phyloP scores from a whole-genome alignment of 2,113 vertebrate species.

The Crocuta crocuta region DNA sequence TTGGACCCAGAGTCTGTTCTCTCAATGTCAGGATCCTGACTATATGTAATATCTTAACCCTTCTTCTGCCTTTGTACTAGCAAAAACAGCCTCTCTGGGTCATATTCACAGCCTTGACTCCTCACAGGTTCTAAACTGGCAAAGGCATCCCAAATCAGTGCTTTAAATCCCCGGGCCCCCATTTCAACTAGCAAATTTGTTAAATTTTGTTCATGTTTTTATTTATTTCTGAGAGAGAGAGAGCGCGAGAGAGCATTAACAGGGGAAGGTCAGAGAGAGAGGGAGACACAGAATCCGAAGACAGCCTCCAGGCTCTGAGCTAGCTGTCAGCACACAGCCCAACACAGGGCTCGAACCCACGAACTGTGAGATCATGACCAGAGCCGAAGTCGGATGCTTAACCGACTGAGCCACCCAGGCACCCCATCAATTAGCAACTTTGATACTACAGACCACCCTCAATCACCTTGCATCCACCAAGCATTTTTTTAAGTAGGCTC shows the following conservation, averaged over 20 bases:
- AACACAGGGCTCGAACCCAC: too few species aligned
- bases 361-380: too few species aligned
- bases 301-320: too few species aligned
- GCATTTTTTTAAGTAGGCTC: background rate
- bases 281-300: too few species aligned
- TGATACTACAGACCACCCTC: background rate
- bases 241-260: too few species aligned
- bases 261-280: too few species aligned
- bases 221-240: too few species aligned
- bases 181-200: background rate
- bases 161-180: background rate
- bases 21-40: background rate
- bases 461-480: background rate
- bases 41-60: background rate
- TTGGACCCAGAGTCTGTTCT: background rate
- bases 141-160: slow-evolving; percentile 6
- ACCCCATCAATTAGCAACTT: background rate
- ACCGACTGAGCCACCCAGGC: too few species aligned
- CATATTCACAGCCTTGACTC: background rate
- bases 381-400: too few species aligned
- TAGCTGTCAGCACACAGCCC: too few species aligned
- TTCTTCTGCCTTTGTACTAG: background rate
- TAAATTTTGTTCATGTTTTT: too few species aligned
- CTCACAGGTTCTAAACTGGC: background rate
- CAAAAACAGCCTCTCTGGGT: background rate